Evolutionary conservation across 2,797 vertebrate species (phyloP).

Genomic region (Tokudaia muenninki): DNA sequence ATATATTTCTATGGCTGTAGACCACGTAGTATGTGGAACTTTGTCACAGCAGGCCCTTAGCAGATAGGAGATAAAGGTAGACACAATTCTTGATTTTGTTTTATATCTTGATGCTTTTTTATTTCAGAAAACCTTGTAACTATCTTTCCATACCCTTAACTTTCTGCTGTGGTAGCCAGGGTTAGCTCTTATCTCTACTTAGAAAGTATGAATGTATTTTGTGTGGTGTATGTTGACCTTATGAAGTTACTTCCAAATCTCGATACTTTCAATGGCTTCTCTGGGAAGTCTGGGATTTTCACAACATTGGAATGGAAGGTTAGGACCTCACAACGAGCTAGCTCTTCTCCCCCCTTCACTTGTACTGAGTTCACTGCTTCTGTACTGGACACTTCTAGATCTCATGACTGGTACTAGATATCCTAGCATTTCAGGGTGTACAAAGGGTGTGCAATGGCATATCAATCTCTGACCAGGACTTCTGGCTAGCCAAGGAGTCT

Average conservation of each 20-base stretch:
- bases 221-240: background rate
- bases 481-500: background rate
- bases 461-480: background rate
- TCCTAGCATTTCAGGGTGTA: background rate
- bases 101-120: background rate
- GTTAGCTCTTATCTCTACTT: background rate
- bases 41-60: background rate
- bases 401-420: accelerated
- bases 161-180: background rate
- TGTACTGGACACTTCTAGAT: background rate
- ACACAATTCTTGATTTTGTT: background rate
- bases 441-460: accelerated
- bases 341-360: background rate
- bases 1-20: background rate
- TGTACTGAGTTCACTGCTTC: accelerated
- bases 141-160: conserved; percentile 6
- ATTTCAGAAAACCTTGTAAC: background rate
- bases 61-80: background rate
- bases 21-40: background rate
- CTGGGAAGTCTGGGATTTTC: background rate
- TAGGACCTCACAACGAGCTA: accelerated
- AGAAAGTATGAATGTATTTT: background rate
- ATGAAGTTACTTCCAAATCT: background rate
- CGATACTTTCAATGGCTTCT: background rate
- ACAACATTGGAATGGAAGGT: accelerated